Percentiles rank a stretch among this genome's conserved stretches.
phyloP scores from a whole-genome alignment of 2,797 vertebrate genomes.

The Myotis findleyi region DNA sequence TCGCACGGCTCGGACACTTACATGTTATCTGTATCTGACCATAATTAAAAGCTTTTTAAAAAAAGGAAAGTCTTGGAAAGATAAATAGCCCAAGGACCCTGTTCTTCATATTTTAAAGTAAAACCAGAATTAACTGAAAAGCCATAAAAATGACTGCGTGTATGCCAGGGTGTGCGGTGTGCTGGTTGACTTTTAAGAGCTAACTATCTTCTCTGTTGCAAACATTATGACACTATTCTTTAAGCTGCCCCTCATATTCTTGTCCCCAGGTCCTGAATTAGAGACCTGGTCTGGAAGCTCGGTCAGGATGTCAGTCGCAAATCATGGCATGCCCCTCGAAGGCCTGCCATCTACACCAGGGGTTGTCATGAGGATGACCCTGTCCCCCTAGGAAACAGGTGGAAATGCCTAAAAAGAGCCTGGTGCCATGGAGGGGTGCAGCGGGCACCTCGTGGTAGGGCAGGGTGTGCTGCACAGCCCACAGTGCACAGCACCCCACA shows the following conservation, averaged over 20 bases:
- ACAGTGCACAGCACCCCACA: not conserved
- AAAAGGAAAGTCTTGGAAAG: not conserved
- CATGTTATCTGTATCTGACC: not conserved
- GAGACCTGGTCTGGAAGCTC: not conserved
- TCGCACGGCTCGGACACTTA: not conserved
- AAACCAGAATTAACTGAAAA: slow-evolving; percentile 76
- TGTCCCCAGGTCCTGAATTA: not conserved
- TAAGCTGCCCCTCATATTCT: not conserved
- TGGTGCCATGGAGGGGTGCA: too few species aligned
- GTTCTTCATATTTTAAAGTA: slow-evolving; percentile 62
- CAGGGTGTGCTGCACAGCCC: not conserved
- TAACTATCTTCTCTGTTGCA: not conserved
- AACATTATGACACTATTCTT: not conserved
- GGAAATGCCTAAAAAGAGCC: not conserved
- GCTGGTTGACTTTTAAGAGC: not conserved
- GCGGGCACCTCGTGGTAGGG: not conserved
- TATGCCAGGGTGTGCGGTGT: not conserved
- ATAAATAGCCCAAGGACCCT: not conserved
- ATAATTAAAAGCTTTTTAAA: slow-evolving; percentile 41
- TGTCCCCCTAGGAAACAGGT: accelerated
- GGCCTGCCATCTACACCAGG: not conserved
- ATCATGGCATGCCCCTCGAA: accelerated
- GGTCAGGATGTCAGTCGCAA: not conserved
- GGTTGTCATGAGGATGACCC: not conserved
- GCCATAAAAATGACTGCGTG: not conserved